Percentiles rank a stretch among this genome's conserved stretches.
Conservation (phyloP, 1,140 invertebrate genomes). For the Octopus sinensis region DNA sequence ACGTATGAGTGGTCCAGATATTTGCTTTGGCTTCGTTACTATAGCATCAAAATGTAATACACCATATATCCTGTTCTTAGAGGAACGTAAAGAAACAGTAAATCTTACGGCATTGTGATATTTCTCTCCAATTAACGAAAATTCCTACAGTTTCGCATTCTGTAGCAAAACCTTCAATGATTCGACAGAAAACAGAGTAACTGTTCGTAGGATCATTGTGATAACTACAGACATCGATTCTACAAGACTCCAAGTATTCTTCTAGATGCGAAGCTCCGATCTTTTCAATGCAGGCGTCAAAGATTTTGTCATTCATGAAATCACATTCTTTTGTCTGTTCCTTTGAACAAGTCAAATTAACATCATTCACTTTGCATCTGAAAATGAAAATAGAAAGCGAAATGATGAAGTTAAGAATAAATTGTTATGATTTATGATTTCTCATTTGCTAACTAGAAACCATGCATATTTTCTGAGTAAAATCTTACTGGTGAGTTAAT, state of each 20-base stretch:
- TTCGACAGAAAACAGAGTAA: conserved; percentile 19
- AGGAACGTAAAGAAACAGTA: too few relatives aligned
- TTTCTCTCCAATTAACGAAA: conserved; percentile 27
- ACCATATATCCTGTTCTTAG: too few relatives aligned
- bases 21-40: too few relatives aligned
- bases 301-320: neutral
- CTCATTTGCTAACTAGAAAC: too few relatives aligned
- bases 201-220: neutral
- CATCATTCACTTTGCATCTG: neutral
- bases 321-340: neutral
- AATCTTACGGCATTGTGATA: conserved; percentile 27
- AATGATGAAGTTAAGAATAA: too few relatives aligned
- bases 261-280: conserved; percentile 6
- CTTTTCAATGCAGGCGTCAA: conserved; percentile 25
- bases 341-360: neutral
- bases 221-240: conserved; percentile 26
- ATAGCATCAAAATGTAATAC: too few relatives aligned
- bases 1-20: too few relatives aligned
- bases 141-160: conserved; percentile 28
- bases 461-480: too few relatives aligned
- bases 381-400: neutral
- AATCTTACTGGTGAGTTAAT: too few relatives aligned
- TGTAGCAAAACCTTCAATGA: conserved; percentile 28
- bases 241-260: conserved; percentile 26
- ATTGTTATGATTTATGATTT: too few relatives aligned